These are phyloP conservation scores for Paradisaea rubra DNA, from an alignment of 2,113 vertebrate genomes.

Conservation along the genomic window DNA sequence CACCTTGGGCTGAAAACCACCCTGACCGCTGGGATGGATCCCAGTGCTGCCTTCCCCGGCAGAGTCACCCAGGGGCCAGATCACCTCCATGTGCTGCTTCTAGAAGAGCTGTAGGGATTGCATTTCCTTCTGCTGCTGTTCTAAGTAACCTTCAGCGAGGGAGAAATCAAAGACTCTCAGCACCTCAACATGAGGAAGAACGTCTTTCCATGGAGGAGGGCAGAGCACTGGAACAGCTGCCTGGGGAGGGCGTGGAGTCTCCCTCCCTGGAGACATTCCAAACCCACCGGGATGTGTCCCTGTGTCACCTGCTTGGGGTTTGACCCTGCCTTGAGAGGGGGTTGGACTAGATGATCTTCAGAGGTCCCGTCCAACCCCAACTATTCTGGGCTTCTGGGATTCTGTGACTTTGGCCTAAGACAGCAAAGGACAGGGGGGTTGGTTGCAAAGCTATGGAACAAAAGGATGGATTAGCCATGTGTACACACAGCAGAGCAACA, in stretches of 20 bases:
- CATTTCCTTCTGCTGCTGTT: background rate
- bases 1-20: background rate
- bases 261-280: background rate
- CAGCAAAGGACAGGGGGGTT: background rate
- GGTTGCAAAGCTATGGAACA: background rate
- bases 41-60: background rate
- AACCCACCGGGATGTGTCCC: background rate
- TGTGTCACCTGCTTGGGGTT: background rate
- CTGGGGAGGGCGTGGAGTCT: background rate
- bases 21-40: fast-evolving
- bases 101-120: background rate
- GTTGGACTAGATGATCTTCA: background rate
- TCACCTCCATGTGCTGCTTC: fast-evolving
- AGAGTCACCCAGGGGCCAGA: background rate
- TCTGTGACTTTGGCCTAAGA: background rate
- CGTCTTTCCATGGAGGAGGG: background rate
- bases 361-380: background rate
- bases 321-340: background rate
- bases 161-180: background rate
- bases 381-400: background rate
- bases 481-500: background rate
- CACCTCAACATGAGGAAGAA: background rate
- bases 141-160: background rate
- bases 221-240: background rate
- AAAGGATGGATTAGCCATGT: fast-evolving